Evolutionary conservation across 2,888 invertebrate genomes (phyloP).

Genomic region (Biston betularia): DNA sequence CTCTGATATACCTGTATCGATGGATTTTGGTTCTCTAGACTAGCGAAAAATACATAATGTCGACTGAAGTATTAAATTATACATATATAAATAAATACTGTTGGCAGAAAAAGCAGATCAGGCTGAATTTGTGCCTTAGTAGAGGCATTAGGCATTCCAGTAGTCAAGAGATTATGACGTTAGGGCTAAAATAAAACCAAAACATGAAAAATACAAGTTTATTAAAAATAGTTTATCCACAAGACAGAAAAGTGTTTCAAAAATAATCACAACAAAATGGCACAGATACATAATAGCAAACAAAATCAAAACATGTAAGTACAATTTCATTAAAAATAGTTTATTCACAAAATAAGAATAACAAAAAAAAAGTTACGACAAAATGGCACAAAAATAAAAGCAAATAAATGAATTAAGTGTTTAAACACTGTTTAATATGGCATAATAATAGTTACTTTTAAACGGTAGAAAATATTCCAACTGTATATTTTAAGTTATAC

Average conservation of each 20-base stretch:
- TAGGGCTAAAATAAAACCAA: too few species aligned
- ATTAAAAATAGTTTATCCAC: not conserved
- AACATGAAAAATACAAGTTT: conserved; percentile 2
- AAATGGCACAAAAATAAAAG: conserved; percentile 1
- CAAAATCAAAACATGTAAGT: not conserved
- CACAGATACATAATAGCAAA: too few species aligned
- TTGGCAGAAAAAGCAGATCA: too few species aligned
- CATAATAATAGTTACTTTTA: not conserved
- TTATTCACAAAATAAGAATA: not conserved
- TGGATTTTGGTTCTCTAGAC: too few species aligned
- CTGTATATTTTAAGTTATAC: too few species aligned
- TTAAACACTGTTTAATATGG: not conserved
- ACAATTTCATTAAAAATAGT: not conserved
- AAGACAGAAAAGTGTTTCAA: not conserved
- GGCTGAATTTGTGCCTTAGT: too few species aligned
- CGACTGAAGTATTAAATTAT: too few species aligned
- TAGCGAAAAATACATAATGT: too few species aligned
- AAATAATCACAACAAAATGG: not conserved
- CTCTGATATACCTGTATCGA: too few species aligned
- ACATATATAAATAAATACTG: too few species aligned
- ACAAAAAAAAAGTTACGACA: not conserved
- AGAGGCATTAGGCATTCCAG: too few species aligned
- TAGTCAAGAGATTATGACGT: too few species aligned
- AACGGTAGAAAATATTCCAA: not conserved
- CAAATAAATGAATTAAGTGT: not conserved